Evolutionary conservation across 2,797 vertebrate species (phyloP).

Genomic region (Arctocebus calabarensis): DNA sequence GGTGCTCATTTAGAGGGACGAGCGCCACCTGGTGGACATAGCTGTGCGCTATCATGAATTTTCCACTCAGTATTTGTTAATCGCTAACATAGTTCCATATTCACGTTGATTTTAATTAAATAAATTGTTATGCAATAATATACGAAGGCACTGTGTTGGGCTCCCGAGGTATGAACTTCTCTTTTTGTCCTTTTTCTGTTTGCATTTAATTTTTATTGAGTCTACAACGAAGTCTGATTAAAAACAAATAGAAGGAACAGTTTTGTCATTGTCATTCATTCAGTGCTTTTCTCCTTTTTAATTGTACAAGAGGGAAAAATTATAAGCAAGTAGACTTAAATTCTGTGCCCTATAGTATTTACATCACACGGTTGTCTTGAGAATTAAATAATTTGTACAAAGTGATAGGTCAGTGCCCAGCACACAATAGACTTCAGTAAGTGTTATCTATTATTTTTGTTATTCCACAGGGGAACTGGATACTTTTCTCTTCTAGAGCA

Average conservation of each 20-base stretch:
- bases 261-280: not conserved
- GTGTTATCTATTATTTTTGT: not conserved
- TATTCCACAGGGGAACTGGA: not conserved
- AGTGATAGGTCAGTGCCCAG: not conserved
- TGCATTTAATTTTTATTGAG: slow-evolving; percentile 19
- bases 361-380: not conserved
- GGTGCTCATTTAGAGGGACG: not conserved
- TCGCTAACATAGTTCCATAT: not conserved
- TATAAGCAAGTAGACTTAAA: not conserved
- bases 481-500: not conserved
- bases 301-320: not conserved
- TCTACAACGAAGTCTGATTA: not conserved
- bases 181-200: not conserved
- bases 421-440: not conserved
- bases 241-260: slow-evolving; percentile 32
- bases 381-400: not conserved
- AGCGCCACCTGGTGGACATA: slow-evolving; percentile 76
- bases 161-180: not conserved
- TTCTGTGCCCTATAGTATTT: not conserved
- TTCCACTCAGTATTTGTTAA: not conserved
- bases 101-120: not conserved
- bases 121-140: no score
- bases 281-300: not conserved
- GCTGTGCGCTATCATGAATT: not conserved
- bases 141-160: not conserved